Evolutionary conservation across 92 coral and sea anemone genomes (phyloP).

Genomic region (Scolanthus callimorphus): DNA sequence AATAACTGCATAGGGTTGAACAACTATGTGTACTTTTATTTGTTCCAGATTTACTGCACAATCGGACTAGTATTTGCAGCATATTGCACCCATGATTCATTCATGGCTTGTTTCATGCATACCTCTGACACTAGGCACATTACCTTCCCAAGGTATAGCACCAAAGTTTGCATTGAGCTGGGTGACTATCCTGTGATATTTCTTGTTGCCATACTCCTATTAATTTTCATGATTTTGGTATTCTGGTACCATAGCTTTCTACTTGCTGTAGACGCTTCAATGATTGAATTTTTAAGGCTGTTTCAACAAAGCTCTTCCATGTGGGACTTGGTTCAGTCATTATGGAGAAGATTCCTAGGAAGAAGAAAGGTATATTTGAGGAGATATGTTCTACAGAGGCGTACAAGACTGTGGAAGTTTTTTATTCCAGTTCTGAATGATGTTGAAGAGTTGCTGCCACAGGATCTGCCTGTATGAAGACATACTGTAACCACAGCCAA

Average conservation of each 20-base stretch:
- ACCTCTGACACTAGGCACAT: slow-evolving; percentile 3
- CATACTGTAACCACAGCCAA: no score
- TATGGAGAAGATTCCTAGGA: slow-evolving; percentile 45
- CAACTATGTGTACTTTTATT: slow-evolving; percentile 79
- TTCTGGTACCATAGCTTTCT: slow-evolving; percentile 65
- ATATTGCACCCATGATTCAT: slow-evolving; percentile 68
- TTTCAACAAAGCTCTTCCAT: slow-evolving; percentile 50
- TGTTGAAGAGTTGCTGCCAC: slow-evolving; percentile 45
- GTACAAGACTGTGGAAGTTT: slow-evolving; percentile 78
- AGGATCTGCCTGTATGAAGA: slow-evolving; percentile 54
- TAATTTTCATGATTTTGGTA: slow-evolving; percentile 55
- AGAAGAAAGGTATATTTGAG: slow-evolving; percentile 63
- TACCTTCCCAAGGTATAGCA: slow-evolving; percentile 35
- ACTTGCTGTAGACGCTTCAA: slow-evolving; percentile 65
- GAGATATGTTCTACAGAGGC: slow-evolving; percentile 43
- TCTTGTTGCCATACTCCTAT: slow-evolving; percentile 75
- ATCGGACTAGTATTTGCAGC: slow-evolving; percentile 73
- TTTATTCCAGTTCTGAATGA: slow-evolving; percentile 75
- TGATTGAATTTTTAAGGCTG: slow-evolving; percentile 79
- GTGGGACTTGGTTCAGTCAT: slow-evolving; percentile 22
- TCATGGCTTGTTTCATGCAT: slow-evolving; percentile 74
- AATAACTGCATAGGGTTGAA: slow-evolving; percentile 95
- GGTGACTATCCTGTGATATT: slow-evolving; percentile 94
- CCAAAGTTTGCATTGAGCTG: slow-evolving; percentile 56
- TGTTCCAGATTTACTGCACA: slow-evolving; percentile 70